phyloP scores from a whole-genome alignment of 2,113 vertebrate genomes.

The Seriola quinqueradiata region DNA sequence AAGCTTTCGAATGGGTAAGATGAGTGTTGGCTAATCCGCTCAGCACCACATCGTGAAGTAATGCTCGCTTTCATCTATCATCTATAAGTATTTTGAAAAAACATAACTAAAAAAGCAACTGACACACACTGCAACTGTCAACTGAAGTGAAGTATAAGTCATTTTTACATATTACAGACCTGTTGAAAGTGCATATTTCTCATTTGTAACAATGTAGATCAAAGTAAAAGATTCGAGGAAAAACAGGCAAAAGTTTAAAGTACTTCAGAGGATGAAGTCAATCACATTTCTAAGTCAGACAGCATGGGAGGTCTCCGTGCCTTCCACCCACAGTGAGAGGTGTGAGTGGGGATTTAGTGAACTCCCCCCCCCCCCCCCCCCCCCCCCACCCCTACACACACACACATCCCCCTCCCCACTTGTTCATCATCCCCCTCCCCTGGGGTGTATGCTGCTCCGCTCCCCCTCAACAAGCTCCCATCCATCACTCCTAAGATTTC shows the following conservation, averaged over 20 bases:
- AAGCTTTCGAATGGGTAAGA: not conserved
- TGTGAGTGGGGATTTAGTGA: constrained; percentile 76
- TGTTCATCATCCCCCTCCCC: constrained; percentile 74
- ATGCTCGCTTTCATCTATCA: constrained; percentile 42
- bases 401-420: constrained; percentile 4
- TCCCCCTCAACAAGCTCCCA: constrained; percentile 78
- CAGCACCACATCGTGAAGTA: constrained; percentile 12
- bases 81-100: constrained; percentile 37
- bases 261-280: constrained; percentile 57
- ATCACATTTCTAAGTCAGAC: constrained; percentile 54
- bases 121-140: not conserved
- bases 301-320: constrained; percentile 77
- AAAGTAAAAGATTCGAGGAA: constrained; percentile 54
- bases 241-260: constrained; percentile 68
- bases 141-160: not conserved
- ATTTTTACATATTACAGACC: constrained; percentile 11
- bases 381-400: not conserved
- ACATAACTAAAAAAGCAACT: constrained; percentile 4
- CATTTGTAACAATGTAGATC: constrained; percentile 42
- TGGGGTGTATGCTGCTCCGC: constrained; percentile 67
- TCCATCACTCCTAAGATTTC: constrained; percentile 85
- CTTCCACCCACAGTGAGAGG: constrained; percentile 65
- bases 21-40: constrained; percentile 25
- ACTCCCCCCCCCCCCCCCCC: constrained; percentile 31
- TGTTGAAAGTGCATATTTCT: constrained; percentile 29